Base-by-base conservation (phyloP, 2,113 vertebrate genomes). In the Plotosus lineatus region DNA sequence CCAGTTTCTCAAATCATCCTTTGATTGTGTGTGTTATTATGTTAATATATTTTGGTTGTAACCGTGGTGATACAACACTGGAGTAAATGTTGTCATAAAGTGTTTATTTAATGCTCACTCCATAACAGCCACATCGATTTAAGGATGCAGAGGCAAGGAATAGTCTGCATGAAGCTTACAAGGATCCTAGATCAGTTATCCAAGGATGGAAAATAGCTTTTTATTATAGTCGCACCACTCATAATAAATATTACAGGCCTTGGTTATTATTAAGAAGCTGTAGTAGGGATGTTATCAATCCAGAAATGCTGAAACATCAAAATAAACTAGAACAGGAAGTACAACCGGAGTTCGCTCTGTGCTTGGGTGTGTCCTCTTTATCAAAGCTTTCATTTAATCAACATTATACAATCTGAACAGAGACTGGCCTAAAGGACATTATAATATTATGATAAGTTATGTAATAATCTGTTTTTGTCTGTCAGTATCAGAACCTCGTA, bases 11-110 rank as follows among this genome's bases (percentile, higher is more conserved):
- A 80, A 85, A 83, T 83, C 74, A 78, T 74, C 44, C 50, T 83
- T 78, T 68, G 66, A 83, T 40, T 80, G 82, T 81, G 60, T 85
- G 79, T 85, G 78, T 85, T 82, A 85, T 83, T 81, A 79, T 80
- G 78, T 72, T 83, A 83, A 85, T 85, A 75, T 76, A 83, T 79
- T 78, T 83, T n/a, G 66, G 28, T 77, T 68, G 68, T 73, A 48
- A 77, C 74, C 72, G 38, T 73, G 68, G 55, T 33, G 50, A 53
- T 55, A 66, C 55, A 58, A 75, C 72, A 15, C 60, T 66, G 50
- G 60, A 75, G 72, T 75, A 75, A 68, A 81, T 55, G 38, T 66
- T 44, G 80, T 66, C 80, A 68, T 75, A 68, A 81, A 75, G 50
- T 81, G 80, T 76, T 81, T 80, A 80, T 80, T 80, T 81, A 81